phyloP scores from a whole-genome alignment of 2,113 vertebrate species.

The Capricornis sumatraensis region DNA sequence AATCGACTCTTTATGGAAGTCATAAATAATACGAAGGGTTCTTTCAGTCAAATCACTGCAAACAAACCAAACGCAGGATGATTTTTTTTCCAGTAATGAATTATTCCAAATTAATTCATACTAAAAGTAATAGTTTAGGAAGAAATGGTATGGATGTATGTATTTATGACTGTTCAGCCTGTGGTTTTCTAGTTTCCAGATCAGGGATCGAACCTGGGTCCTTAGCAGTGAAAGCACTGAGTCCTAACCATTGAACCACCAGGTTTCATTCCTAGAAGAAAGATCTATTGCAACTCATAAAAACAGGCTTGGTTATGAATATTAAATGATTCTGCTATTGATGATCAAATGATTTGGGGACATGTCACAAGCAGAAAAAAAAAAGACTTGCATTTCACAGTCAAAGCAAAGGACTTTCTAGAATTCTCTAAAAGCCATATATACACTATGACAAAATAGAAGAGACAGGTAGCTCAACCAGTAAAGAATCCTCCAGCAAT shows the following conservation, averaged over 20 bases:
- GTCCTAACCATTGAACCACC: not conserved
- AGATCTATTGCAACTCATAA: not conserved
- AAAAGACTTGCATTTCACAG: not conserved
- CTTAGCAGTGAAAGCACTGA: not conserved
- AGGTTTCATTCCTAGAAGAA: not conserved
- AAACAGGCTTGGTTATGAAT: not conserved
- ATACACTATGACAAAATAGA: not conserved
- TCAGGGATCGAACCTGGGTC: not conserved
- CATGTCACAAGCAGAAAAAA: not conserved
- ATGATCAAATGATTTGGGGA: not conserved
- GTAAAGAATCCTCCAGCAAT: not conserved
- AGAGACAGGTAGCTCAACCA: not conserved
- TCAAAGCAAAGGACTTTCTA: not conserved
- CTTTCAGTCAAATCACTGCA: not conserved
- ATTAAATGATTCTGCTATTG: not conserved
- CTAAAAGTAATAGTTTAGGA: not conserved
- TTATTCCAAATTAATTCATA: not conserved
- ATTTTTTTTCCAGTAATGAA: not conserved
- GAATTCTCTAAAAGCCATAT: not conserved
- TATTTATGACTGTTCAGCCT: not conserved
- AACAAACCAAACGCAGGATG: not conserved
- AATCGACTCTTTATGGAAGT: not conserved
- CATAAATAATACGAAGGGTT: not conserved
- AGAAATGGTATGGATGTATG: not conserved
- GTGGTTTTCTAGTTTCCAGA: not conserved